Evolutionary conservation across 1,140 invertebrate species (phyloP).

Genomic region (Mactra quadrangularis): DNA sequence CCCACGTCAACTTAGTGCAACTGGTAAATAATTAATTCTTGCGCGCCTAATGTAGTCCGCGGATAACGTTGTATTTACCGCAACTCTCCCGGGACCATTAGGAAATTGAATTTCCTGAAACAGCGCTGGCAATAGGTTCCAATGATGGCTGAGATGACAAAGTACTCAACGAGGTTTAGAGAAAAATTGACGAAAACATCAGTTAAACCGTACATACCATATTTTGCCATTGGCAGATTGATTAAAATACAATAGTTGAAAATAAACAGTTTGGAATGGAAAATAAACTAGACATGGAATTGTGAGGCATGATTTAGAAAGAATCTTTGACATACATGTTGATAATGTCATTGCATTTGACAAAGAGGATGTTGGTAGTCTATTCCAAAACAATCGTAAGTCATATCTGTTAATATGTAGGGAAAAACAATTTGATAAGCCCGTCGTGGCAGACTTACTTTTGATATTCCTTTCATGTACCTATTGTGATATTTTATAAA

Average conservation of each 20-base stretch:
- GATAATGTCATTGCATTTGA: too few relatives aligned
- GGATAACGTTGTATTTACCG: slow-evolving; percentile 54
- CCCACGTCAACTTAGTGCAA: slow-evolving; percentile 25
- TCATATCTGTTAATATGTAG: too few relatives aligned
- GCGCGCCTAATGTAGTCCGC: slow-evolving; percentile 41
- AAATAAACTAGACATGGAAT: not conserved
- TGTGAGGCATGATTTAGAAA: not conserved
- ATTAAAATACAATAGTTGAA: not conserved
- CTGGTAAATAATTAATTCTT: slow-evolving; percentile 60
- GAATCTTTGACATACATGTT: too few relatives aligned
- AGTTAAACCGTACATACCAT: slow-evolving; percentile 19
- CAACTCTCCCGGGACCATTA: slow-evolving; percentile 55
- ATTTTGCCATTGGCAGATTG: not conserved
- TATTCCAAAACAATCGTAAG: too few relatives aligned
- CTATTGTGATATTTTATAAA: too few relatives aligned
- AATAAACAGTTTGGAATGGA: not conserved
- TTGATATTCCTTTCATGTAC: too few relatives aligned
- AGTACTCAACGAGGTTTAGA: slow-evolving; percentile 9
- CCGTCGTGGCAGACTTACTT: too few relatives aligned
- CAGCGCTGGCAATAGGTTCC: slow-evolving; percentile 37
- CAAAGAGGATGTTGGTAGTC: too few relatives aligned
- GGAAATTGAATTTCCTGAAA: slow-evolving; percentile 65
- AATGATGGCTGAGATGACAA: slow-evolving; percentile 40
- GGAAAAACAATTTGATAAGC: too few relatives aligned
- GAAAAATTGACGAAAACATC: slow-evolving; percentile 42